Evolutionary conservation across 2,113 vertebrate genomes (phyloP).

Genomic region (Coracopsis vasa): DNA sequence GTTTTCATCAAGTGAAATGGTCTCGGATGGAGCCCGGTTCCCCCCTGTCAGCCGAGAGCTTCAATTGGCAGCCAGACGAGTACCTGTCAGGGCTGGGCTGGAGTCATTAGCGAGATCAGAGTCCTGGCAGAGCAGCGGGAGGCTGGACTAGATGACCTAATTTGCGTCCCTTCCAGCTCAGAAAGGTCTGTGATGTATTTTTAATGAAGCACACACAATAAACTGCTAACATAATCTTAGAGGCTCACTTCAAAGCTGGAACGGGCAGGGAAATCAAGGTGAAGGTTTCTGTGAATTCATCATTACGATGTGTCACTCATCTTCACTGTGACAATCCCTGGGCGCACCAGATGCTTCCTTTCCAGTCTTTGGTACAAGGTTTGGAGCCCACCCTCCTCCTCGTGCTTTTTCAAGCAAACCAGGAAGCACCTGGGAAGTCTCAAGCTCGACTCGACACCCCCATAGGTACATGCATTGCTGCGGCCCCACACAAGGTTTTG

Average conservation of each 20-base stretch:
- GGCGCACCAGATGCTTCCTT: not conserved
- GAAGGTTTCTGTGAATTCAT: constrained; percentile 37
- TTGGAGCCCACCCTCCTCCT: not conserved
- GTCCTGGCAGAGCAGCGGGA: constrained; percentile 32
- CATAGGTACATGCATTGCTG: not conserved
- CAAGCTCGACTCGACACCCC: not conserved
- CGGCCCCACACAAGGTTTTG: not conserved
- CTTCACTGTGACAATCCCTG: constrained; percentile 16
- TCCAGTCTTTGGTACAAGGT: not conserved
- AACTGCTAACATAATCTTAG: constrained; percentile 50
- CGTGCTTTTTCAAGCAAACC: not conserved
- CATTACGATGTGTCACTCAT: constrained; percentile 39
- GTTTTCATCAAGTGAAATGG: not conserved
- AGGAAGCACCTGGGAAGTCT: not conserved
- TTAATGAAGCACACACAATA: constrained; percentile 66
- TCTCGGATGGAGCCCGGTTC: not conserved
- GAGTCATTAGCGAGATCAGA: constrained; percentile 57
- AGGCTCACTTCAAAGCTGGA: constrained; percentile 52
- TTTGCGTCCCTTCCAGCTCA: constrained; percentile 57
- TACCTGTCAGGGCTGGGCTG: constrained; percentile 43
- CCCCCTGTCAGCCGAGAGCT: not conserved
- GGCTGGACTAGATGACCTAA: constrained; percentile 46
- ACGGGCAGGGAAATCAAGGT: constrained; percentile 44
- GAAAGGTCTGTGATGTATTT: constrained; percentile 59
- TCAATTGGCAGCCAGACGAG: not conserved